These are phyloP conservation scores for Ostrea edulis DNA, from an alignment of 1,140 invertebrate genomes.

Conservation along the genomic window DNA sequence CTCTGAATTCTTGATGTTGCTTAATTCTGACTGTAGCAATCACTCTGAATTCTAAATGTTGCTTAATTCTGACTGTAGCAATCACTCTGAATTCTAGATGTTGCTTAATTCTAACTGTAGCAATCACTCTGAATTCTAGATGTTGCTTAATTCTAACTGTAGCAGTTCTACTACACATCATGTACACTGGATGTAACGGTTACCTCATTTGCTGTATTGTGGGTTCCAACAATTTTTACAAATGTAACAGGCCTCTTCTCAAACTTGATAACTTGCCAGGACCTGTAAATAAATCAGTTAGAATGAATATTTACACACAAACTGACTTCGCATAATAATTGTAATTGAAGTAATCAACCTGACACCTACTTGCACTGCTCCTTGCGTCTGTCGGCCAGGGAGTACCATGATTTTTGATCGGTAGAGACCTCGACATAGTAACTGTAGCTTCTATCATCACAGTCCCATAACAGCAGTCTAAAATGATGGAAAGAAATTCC, in stretches of 20 bases:
- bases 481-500: conserved; percentile 34
- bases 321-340: no score
- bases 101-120: no score
- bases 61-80: no score
- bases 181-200: neutral
- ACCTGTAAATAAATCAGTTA: conserved; percentile 64
- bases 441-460: conserved; percentile 96
- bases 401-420: conserved; percentile 94
- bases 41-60: no score
- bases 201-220: conserved; percentile 96
- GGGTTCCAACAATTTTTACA: conserved; percentile 95
- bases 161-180: neutral
- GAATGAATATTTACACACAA: neutral
- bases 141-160: no score
- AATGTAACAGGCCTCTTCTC: conserved; percentile 92
- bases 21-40: no score
- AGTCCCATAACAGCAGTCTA: conserved; percentile 97
- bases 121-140: no score
- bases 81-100: no score
- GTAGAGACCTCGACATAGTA: conserved; percentile 97
- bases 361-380: conserved; percentile 84
- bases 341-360: no score
- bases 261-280: conserved; percentile 95
- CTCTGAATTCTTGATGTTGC: no score
- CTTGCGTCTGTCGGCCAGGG: conserved; percentile 88